These are phyloP conservation scores for Heliconius ethilla DNA, from an alignment of 2,888 invertebrate species.

Conservation along the genomic window DNA sequence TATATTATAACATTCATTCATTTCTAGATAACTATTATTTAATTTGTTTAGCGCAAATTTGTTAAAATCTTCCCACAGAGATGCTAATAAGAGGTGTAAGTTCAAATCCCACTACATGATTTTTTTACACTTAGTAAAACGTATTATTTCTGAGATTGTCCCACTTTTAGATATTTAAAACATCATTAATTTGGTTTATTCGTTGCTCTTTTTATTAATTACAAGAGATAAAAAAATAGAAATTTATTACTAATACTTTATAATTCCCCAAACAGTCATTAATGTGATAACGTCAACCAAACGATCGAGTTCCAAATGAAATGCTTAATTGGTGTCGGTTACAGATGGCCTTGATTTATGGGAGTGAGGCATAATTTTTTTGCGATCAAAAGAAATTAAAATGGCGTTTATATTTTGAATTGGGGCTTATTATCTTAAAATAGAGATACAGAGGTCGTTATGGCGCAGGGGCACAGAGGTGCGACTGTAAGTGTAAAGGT, in stretches of 20 bases:
- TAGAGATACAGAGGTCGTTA: too few relatives aligned
- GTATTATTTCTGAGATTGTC: too few relatives aligned
- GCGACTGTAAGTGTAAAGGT: too few relatives aligned
- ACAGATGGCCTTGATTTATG: constrained; percentile 35
- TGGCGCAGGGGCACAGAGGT: too few relatives aligned
- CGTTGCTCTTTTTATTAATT: background rate
- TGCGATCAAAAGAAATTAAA: background rate
- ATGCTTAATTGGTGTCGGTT: constrained; percentile 35
- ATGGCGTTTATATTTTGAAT: background rate
- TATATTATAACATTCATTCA: too few relatives aligned
- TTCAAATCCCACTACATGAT: too few relatives aligned
- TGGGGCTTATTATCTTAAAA: background rate
- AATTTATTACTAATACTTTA: background rate
- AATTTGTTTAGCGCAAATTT: too few relatives aligned
- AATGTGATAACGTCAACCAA: constrained; percentile 34
- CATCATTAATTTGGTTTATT: background rate
- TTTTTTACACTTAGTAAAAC: too few relatives aligned
- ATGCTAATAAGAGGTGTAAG: too few relatives aligned
- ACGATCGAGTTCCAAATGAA: constrained; percentile 30
- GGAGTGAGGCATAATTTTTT: background rate
- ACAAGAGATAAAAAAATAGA: background rate
- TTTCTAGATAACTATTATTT: too few relatives aligned
- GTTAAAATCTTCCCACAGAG: too few relatives aligned
- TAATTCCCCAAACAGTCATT: constrained; percentile 32
- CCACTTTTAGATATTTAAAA: background rate